These are phyloP conservation scores for Atta colombica DNA, from an alignment of 1,140 invertebrate species.

Conservation along the genomic window DNA sequence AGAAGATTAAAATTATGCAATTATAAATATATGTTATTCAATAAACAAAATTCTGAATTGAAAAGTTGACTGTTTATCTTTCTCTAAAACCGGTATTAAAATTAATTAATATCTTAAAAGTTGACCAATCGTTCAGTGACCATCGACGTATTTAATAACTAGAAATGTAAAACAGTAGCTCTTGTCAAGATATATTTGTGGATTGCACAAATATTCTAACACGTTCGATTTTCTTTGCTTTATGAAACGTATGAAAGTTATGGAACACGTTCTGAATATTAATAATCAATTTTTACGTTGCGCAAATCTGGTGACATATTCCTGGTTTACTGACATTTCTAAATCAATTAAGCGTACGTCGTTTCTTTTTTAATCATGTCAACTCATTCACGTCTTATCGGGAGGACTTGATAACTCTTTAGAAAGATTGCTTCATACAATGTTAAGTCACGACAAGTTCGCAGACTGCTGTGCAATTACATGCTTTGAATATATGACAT, in stretches of 20 bases:
- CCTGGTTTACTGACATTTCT: constrained; percentile 58
- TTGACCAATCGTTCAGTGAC: background rate
- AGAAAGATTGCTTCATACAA: background rate
- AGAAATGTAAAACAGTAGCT: background rate
- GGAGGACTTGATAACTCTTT: background rate
- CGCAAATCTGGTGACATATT: background rate
- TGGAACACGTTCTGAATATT: background rate
- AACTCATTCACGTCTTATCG: constrained; percentile 33
- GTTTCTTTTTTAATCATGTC: background rate
- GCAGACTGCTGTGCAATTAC: background rate
- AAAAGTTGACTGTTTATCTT: background rate
- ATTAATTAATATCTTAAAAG: constrained; percentile 13
- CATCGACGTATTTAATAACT: background rate
- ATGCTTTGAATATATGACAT: background rate
- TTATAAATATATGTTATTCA: background rate
- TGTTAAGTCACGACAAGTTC: constrained; percentile 16
- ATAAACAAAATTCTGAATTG: background rate
- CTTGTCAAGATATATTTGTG: background rate
- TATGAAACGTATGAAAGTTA: background rate
- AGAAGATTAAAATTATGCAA: background rate
- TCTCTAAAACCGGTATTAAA: constrained; percentile 15
- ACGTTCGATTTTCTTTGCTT: background rate
- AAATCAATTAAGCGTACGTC: constrained; percentile 7
- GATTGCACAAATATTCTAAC: background rate
- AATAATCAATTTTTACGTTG: constrained; percentile 19